A percentile compares a stretch with the other conserved stretches of the same genome.
phyloP scores from a whole-genome alignment of 2,797 vertebrate genomes.

The Sebastes trivittatus region DNA sequence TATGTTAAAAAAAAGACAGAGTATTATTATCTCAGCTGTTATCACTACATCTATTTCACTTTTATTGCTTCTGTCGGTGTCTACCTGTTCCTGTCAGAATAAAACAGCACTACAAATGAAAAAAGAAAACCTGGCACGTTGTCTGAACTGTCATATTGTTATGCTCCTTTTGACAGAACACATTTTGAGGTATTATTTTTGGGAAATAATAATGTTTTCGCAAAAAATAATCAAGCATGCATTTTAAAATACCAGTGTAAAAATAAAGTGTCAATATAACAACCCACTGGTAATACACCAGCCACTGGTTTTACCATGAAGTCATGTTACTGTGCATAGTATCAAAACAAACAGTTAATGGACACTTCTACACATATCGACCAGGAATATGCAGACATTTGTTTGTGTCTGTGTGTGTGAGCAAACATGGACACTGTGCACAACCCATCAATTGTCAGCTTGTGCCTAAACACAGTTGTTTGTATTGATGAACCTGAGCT shows the following conservation, averaged over 20 bases:
- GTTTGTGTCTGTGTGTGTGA: neutral
- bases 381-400: neutral
- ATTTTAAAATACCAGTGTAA: neutral
- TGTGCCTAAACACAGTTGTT: conserved; percentile 35
- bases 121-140: neutral
- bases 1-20: conserved; percentile 5
- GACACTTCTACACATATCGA: neutral
- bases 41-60: neutral
- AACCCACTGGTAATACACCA: neutral
- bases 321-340: neutral
- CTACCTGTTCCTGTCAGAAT: neutral
- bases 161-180: neutral
- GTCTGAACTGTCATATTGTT: neutral
- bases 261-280: neutral
- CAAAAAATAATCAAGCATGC: too few relatives aligned
- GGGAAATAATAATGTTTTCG: neutral
- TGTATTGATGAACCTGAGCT: conserved; percentile 30
- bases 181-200: neutral
- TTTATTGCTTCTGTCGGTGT: neutral
- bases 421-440: neutral
- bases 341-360: neutral
- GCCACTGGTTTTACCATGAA: neutral
- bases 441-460: neutral
- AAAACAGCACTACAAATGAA: neutral
- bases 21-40: conserved; percentile 25